Evolutionary conservation across 2,797 vertebrate genomes (phyloP).

Genomic region (Limosa lapponica): DNA sequence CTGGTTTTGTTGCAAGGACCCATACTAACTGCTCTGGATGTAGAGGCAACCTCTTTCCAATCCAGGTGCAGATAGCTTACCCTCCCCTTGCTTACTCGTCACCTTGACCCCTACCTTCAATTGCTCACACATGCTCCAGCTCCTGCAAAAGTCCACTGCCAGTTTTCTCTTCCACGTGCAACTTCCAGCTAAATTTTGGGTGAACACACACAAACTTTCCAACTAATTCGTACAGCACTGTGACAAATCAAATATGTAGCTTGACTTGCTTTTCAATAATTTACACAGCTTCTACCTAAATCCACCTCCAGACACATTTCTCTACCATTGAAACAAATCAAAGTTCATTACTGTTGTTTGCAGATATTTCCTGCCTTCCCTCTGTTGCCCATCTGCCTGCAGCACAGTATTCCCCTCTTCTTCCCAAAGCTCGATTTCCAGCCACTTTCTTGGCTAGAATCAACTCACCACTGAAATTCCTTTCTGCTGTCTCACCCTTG

Average conservation of each 20-base stretch:
- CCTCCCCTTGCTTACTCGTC: background rate
- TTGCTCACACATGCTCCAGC: background rate
- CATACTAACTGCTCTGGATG: background rate
- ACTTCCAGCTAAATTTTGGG: background rate
- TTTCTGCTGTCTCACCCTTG: conserved; percentile 26
- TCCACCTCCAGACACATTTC: background rate
- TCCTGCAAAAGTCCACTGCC: background rate
- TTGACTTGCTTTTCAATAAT: background rate
- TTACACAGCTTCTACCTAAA: background rate
- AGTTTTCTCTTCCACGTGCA: background rate
- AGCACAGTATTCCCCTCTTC: background rate
- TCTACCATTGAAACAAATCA: background rate
- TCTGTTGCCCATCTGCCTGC: conserved; percentile 26
- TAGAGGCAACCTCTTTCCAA: background rate
- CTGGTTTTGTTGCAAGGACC: background rate
- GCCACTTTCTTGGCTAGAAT: conserved; percentile 2
- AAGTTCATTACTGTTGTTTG: background rate
- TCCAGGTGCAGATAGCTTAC: background rate
- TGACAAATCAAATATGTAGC: background rate
- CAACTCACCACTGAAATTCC: conserved; percentile 18
- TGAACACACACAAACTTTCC: background rate
- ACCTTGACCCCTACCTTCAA: background rate
- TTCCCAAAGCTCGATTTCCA: background rate
- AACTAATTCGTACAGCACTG: background rate
- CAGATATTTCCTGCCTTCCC: conserved; percentile 13